phyloP scores from a whole-genome alignment of 2,888 invertebrate genomes.

The Omphaloscelis lunosa region DNA sequence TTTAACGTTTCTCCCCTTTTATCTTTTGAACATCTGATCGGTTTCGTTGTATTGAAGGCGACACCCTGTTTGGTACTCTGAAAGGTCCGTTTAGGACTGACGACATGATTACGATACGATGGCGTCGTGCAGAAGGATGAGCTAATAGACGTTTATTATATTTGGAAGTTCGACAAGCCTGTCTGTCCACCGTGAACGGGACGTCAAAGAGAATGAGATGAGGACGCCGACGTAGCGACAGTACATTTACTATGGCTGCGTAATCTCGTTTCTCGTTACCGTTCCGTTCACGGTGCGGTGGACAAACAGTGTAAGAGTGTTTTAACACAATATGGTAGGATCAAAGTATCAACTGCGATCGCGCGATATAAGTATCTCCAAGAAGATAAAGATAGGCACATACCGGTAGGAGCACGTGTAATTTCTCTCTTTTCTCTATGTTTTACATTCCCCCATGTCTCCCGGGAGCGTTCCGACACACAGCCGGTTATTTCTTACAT shows the following conservation, averaged over 20 bases:
- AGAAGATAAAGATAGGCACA: constrained; percentile 68
- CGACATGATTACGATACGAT: constrained; percentile 41
- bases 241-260: too few species aligned
- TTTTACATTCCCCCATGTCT: constrained; percentile 82
- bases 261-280: too few species aligned
- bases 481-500: constrained; percentile 85
- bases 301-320: not conserved
- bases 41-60: constrained; percentile 71
- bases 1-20: constrained; percentile 70
- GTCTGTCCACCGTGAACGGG: too few species aligned
- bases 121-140: rapidly evolving
- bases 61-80: constrained; percentile 67
- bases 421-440: constrained; percentile 80
- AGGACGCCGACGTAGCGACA: too few species aligned
- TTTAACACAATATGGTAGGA: not conserved
- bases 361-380: constrained; percentile 37
- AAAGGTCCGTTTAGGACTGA: constrained; percentile 18
- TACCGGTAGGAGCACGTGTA: constrained; percentile 74
- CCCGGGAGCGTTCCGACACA: constrained; percentile 78
- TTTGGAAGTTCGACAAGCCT: not conserved
- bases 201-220: too few species aligned
- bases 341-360: constrained; percentile 23
- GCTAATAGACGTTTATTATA: too few species aligned
- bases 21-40: constrained; percentile 74
- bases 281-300: too few species aligned